A percentile compares a stretch with the other conserved stretches of the same genome.
Evolutionary conservation across 2,797 vertebrate genomes (phyloP).

Genomic region (Telmatherina bonti): DNA sequence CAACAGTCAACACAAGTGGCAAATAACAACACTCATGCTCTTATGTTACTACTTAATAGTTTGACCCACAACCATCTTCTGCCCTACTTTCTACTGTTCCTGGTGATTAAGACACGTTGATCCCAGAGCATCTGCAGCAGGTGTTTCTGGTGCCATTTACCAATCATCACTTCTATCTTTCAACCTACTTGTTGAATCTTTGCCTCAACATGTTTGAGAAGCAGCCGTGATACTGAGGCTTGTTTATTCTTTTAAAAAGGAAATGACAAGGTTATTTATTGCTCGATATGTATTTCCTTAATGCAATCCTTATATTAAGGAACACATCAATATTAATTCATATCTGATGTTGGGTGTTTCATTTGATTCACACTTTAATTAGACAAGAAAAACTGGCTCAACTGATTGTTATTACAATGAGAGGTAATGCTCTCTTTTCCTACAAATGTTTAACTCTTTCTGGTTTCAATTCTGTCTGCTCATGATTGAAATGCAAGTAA

Average conservation of each 20-base stretch:
- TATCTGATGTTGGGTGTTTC: neutral
- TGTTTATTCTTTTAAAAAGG: neutral
- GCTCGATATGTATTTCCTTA: neutral
- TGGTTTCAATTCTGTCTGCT: neutral
- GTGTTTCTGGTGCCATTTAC: conserved; percentile 46
- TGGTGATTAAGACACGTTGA: conserved; percentile 23
- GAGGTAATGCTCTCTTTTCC: neutral
- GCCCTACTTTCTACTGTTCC: conserved; percentile 45
- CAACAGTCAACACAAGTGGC: neutral
- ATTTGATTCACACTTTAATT: neutral
- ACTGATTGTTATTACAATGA: neutral
- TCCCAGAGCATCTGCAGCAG: conserved; percentile 30
- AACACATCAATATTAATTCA: neutral
- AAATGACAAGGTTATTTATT: neutral
- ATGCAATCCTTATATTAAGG: neutral
- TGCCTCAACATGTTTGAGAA: conserved; percentile 15
- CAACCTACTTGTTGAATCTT: conserved; percentile 3
- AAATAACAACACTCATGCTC: conserved; percentile 31
- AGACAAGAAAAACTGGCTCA: neutral
- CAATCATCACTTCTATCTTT: conserved; percentile 44
- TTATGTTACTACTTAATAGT: conserved; percentile 34
- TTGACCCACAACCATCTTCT: conserved; percentile 62
- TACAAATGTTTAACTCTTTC: neutral
- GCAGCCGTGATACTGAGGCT: neutral
- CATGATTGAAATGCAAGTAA: conserved; percentile 3